These are phyloP conservation scores for Enteromius trimaculatus DNA, from an alignment of 2,797 vertebrate species.

Conservation along the genomic window DNA sequence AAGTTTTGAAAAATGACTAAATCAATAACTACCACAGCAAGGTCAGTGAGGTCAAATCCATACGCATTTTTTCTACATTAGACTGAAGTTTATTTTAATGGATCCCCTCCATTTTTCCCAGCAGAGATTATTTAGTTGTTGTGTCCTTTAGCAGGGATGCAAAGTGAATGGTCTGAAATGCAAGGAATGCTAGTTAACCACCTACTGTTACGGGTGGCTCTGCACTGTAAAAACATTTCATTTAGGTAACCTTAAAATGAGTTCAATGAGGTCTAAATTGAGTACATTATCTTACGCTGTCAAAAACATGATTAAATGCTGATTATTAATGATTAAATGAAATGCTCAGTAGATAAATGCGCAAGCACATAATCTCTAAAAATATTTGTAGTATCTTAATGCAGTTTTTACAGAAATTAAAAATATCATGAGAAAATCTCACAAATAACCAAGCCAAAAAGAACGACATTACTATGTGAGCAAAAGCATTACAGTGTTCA, in stretches of 20 bases:
- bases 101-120: constrained; percentile 2
- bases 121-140: constrained; percentile 29
- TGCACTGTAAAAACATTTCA: constrained; percentile 4
- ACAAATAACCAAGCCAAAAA: constrained; percentile 8
- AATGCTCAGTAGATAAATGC: background rate
- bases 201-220: constrained; percentile 24
- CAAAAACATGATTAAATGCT: background rate
- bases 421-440: background rate
- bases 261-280: constrained; percentile 1
- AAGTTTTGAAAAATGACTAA: constrained; percentile 35
- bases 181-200: constrained; percentile 45
- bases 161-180: constrained; percentile 27
- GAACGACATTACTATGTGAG: background rate
- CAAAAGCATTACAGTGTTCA: background rate
- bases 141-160: constrained; percentile 19
- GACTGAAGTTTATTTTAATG: constrained; percentile 25
- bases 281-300: background rate
- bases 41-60: constrained; percentile 40
- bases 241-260: constrained; percentile 28
- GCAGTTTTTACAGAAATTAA: background rate
- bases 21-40: constrained; percentile 25
- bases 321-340: too few species aligned
- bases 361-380: background rate
- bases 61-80: constrained; percentile 45
- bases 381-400: background rate